A percentile compares a stretch with the other conserved stretches of the same genome.
phyloP scores from a whole-genome alignment of 1,140 invertebrate genomes.

The Lucilia cuprina region DNA sequence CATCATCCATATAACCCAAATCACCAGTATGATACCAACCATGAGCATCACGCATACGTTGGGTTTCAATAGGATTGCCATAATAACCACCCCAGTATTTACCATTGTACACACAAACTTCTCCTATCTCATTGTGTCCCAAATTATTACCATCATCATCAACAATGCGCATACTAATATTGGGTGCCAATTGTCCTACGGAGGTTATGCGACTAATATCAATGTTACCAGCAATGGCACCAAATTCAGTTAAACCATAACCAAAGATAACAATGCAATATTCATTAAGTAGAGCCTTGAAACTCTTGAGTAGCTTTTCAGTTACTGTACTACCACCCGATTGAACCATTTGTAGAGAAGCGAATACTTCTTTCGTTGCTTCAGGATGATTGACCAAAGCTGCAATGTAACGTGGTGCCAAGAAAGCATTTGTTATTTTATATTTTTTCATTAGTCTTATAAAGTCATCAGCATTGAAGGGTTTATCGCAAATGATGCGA shows the following conservation, averaged over 20 bases:
- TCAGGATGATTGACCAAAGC: constrained; percentile 44
- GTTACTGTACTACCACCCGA: constrained; percentile 48
- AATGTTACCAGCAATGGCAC: constrained; percentile 46
- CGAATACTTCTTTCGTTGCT: constrained; percentile 44
- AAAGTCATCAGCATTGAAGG: constrained; percentile 47
- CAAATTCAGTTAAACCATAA: constrained; percentile 52
- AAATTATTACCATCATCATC: constrained; percentile 52
- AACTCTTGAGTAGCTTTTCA: constrained; percentile 39
- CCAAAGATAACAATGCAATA: constrained; percentile 45
- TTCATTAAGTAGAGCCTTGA: constrained; percentile 45
- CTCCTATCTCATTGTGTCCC: constrained; percentile 56
- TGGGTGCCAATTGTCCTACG: constrained; percentile 46
- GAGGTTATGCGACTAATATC: constrained; percentile 45
- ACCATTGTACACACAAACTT: constrained; percentile 59
- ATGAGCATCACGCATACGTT: constrained; percentile 66
- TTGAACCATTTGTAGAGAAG: constrained; percentile 44
- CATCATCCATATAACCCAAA: constrained; percentile 72
- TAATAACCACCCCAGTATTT: constrained; percentile 63
- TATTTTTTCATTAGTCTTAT: constrained; percentile 52
- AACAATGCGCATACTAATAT: constrained; percentile 48
- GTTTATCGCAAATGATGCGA: constrained; percentile 49
- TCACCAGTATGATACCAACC: constrained; percentile 81
- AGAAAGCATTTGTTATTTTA: constrained; percentile 46
- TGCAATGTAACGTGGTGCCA: constrained; percentile 45
- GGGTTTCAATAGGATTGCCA: constrained; percentile 68